phyloP scores from a whole-genome alignment of 2,797 vertebrate genomes.

The Centroberyx gerrardi region DNA sequence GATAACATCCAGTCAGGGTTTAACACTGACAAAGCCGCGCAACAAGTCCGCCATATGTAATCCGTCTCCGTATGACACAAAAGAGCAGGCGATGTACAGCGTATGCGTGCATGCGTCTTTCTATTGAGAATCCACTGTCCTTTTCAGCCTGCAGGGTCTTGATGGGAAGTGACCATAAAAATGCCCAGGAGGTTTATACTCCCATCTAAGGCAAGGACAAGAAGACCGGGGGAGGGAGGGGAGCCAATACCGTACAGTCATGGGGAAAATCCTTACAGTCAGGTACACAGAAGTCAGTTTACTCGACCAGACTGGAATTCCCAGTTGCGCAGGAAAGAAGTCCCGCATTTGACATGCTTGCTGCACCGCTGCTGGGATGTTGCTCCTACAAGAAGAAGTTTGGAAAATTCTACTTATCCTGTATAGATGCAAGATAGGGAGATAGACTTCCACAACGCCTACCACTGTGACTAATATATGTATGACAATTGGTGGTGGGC shows the following conservation, averaged over 20 bases:
- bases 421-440: no score
- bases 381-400: no score
- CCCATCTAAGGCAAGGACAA: neutral
- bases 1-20: neutral
- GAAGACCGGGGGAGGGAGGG: neutral
- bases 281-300: neutral
- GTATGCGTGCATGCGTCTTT: neutral
- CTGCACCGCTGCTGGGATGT: no score
- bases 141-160: neutral
- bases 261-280: neutral
- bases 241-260: neutral
- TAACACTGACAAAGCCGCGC: neutral
- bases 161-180: conserved; percentile 25
- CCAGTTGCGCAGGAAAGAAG: neutral
- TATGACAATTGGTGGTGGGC: no score
- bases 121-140: neutral
- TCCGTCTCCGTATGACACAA: neutral
- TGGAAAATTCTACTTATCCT: no score
- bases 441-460: no score
- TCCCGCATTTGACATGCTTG: no score
- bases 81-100: neutral
- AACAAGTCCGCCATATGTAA: neutral
- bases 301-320: neutral
- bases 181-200: neutral
- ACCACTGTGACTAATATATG: no score